These are phyloP conservation scores for Drosophila diplacantha DNA, from an alignment of 2,888 invertebrate species.

Conservation along the genomic window DNA sequence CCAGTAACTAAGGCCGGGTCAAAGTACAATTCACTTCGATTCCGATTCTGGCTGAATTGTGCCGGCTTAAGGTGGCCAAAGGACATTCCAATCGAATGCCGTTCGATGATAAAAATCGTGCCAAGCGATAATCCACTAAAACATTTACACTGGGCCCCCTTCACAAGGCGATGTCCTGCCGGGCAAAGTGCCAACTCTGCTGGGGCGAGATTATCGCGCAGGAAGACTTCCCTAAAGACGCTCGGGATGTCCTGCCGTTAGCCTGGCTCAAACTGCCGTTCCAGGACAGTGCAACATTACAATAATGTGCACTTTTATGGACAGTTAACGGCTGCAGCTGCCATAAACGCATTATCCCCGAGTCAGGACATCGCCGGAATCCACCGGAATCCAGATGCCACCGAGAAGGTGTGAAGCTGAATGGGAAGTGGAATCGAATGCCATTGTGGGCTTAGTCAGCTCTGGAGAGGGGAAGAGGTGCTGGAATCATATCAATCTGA, in stretches of 20 bases:
- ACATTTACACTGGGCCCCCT: constrained; percentile 49
- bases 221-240: constrained; percentile 1
- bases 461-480: neutral
- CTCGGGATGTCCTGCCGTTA: constrained; percentile 49
- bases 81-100: constrained; percentile 67
- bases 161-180: constrained; percentile 36
- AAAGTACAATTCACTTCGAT: constrained; percentile 34
- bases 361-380: constrained; percentile 56
- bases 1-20: constrained; percentile 17
- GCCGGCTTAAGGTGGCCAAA: constrained; percentile 51
- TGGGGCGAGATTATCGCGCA: constrained; percentile 23
- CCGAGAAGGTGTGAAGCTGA: constrained; percentile 22
- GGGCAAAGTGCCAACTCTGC: constrained; percentile 34
- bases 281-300: constrained; percentile 69
- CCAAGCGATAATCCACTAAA: constrained; percentile 64
- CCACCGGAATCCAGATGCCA: constrained; percentile 45
- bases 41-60: constrained; percentile 18
- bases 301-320: constrained; percentile 73
- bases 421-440: constrained; percentile 15
- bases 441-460: constrained; percentile 12
- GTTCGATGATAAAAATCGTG: constrained; percentile 72
- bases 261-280: constrained; percentile 56
- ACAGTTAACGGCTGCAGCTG: constrained; percentile 68
- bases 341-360: constrained; percentile 69
- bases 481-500: constrained; percentile 4